Evolutionary conservation across 2,113 vertebrate species (phyloP).

Genomic region (Mus pahari): DNA sequence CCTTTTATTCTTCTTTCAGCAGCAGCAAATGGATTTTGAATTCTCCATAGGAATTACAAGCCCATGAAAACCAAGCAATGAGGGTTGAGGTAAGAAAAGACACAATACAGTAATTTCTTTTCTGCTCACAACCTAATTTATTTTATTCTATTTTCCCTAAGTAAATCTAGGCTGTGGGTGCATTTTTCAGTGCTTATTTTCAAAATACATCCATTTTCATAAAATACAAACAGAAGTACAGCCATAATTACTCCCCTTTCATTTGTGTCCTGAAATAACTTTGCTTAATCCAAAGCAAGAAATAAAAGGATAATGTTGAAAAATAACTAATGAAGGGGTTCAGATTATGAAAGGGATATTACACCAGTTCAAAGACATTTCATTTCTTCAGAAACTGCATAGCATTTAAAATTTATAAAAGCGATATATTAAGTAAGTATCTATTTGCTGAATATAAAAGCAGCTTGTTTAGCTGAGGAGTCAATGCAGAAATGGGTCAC

Average conservation of each 20-base stretch:
- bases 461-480: neutral
- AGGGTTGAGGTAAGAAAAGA: slow-evolving; percentile 21
- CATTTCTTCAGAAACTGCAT: slow-evolving; percentile 29
- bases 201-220: slow-evolving; percentile 55
- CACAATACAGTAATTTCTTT: slow-evolving; percentile 24
- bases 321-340: slow-evolving; percentile 56
- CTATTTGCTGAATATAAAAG: slow-evolving; percentile 46
- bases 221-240: slow-evolving; percentile 59
- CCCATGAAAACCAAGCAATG: neutral
- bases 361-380: slow-evolving; percentile 45
- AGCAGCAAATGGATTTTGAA: neutral
- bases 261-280: slow-evolving; percentile 54
- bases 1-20: neutral
- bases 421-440: neutral
- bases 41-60: neutral
- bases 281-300: slow-evolving; percentile 55
- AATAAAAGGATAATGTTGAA: slow-evolving; percentile 36
- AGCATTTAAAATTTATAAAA: slow-evolving; percentile 38
- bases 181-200: slow-evolving; percentile 64
- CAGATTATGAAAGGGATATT: slow-evolving; percentile 46
- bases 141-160: slow-evolving; percentile 39
- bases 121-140: neutral
- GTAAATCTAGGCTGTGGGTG: slow-evolving; percentile 37
- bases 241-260: slow-evolving; percentile 42
- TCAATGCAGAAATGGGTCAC: neutral